Evolutionary conservation across 2,113 vertebrate genomes (phyloP).

Genomic region (Anolis sagrei): DNA sequence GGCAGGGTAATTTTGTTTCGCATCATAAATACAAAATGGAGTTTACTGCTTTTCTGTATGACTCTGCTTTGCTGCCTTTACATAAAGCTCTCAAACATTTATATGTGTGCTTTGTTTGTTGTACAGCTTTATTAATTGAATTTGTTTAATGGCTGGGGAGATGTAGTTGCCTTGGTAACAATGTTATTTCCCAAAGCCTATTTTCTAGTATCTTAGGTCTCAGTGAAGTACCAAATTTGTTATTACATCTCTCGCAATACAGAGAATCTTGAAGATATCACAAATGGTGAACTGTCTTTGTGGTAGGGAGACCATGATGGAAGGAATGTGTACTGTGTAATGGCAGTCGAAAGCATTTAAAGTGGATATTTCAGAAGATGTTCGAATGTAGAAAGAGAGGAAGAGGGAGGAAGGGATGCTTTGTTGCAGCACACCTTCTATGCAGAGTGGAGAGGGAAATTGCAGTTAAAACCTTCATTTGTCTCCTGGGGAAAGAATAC

Average conservation of each 20-base stretch:
- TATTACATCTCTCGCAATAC: slow-evolving; percentile 63
- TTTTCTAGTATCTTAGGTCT: slow-evolving; percentile 68
- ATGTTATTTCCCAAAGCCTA: slow-evolving; percentile 59
- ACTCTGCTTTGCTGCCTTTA: slow-evolving; percentile 70
- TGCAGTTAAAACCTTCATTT: slow-evolving; percentile 38
- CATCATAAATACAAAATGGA: slow-evolving; percentile 66
- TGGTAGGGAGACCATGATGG: slow-evolving; percentile 14
- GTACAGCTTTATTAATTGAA: slow-evolving; percentile 70
- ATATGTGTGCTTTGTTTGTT: slow-evolving; percentile 65
- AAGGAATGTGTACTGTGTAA: slow-evolving; percentile 29
- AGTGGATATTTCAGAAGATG: slow-evolving; percentile 51
- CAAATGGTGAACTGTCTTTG: slow-evolving; percentile 34
- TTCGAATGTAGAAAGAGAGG: slow-evolving; percentile 25
- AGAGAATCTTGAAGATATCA: slow-evolving; percentile 61
- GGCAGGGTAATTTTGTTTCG: slow-evolving; percentile 59
- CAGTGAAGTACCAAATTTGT: slow-evolving; percentile 67
- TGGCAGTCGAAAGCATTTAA: slow-evolving; percentile 58
- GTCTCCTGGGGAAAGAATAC: background rate
- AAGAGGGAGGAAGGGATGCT: slow-evolving; percentile 22
- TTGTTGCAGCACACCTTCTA: background rate
- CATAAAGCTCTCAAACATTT: slow-evolving; percentile 72
- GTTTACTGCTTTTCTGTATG: slow-evolving; percentile 55
- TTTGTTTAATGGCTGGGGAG: slow-evolving; percentile 60
- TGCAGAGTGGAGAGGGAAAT: background rate
- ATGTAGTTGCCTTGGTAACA: slow-evolving; percentile 62